phyloP scores from a whole-genome alignment of 2,113 vertebrate genomes.

The Alligator sinensis region DNA sequence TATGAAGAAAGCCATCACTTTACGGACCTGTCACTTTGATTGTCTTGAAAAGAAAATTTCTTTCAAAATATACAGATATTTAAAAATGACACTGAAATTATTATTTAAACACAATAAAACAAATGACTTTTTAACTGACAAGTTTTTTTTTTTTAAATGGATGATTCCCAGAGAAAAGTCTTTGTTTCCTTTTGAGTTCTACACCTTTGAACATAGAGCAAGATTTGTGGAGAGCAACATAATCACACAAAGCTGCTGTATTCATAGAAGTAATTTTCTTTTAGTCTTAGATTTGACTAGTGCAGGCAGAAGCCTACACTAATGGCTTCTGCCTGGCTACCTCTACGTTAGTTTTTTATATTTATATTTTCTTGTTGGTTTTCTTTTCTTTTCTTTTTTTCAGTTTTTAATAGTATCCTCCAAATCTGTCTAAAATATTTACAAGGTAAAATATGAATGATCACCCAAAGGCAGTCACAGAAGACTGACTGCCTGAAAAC shows the following conservation, averaged over 20 bases:
- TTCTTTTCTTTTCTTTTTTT: not conserved
- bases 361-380: not conserved
- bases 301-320: not conserved
- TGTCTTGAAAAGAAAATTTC: too few species aligned
- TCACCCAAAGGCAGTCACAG: not conserved
- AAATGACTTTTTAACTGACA: not conserved
- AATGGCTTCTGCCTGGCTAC: not conserved
- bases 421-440: not conserved
- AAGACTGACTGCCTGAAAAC: not conserved
- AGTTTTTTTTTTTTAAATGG: not conserved
- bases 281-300: not conserved
- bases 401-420: not conserved
- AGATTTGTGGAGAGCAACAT: not conserved
- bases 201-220: not conserved
- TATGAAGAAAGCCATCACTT: too few species aligned
- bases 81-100: not conserved
- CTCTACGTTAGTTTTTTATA: not conserved
- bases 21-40: not conserved
- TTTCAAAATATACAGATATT: not conserved
- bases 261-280: not conserved
- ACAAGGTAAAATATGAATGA: constrained; percentile 10
- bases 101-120: not conserved
- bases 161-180: not conserved
- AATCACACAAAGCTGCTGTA: not conserved
- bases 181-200: not conserved